phyloP scores from a whole-genome alignment of 2,888 invertebrate genomes.

The Rotaria macrura region DNA sequence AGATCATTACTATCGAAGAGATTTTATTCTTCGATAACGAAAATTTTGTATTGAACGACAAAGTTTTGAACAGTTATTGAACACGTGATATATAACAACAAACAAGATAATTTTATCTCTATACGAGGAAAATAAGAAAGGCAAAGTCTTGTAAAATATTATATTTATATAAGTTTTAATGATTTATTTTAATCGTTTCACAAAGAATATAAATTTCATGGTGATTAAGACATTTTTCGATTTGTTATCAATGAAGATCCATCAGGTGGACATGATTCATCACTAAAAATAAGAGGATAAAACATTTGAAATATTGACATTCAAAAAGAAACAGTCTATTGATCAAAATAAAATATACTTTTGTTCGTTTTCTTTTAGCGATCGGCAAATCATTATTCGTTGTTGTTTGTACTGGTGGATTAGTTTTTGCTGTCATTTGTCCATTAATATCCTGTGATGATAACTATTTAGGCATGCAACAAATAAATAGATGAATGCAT shows the following conservation, averaged over 20 bases:
- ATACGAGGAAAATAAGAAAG: too few species aligned
- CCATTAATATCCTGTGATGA: not conserved
- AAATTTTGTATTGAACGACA: not conserved
- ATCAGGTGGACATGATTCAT: not conserved
- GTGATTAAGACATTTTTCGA: not conserved
- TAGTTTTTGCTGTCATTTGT: not conserved
- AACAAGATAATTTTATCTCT: too few species aligned
- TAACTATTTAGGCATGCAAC: not conserved
- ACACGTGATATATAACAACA: too few species aligned
- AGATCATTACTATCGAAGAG: too few species aligned
- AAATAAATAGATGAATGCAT: too few species aligned
- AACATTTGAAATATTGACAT: not conserved
- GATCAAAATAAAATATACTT: not conserved
- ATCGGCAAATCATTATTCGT: not conserved
- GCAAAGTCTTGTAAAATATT: too few species aligned
- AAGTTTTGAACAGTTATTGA: not conserved
- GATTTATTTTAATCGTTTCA: not conserved
- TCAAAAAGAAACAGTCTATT: not conserved
- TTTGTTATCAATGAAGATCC: not conserved
- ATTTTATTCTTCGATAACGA: not conserved
- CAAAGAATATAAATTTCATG: not conserved
- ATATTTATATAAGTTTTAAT: not conserved
- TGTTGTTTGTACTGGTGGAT: not conserved
- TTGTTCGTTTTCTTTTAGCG: not conserved
- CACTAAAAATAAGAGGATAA: too few species aligned